A percentile compares a stretch with the other conserved stretches of the same genome.
phyloP scores from a whole-genome alignment of 2,113 vertebrate species.

The Crotalus horridus region DNA sequence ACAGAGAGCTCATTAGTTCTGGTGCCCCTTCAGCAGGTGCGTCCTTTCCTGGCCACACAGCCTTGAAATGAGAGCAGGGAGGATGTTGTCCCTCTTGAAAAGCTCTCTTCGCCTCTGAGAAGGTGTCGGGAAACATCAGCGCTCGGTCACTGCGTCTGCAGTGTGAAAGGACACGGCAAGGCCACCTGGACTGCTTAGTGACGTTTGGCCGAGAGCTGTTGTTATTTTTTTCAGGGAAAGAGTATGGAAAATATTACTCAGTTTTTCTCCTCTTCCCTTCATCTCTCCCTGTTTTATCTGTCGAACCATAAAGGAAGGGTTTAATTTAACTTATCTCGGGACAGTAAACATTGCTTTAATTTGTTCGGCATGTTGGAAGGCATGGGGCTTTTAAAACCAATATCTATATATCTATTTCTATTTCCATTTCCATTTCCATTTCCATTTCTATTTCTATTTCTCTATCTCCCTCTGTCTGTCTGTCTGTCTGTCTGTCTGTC shows the following conservation, averaged over 20 bases:
- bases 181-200: slow-evolving; percentile 20
- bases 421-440: too few relatives aligned
- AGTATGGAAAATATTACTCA: slow-evolving; percentile 3
- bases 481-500: too few relatives aligned
- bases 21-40: background rate
- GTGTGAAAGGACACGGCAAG: slow-evolving; percentile 30
- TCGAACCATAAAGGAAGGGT: too few relatives aligned
- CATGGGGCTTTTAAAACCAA: too few relatives aligned
- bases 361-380: too few relatives aligned
- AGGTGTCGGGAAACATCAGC: background rate
- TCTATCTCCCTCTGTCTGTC: too few relatives aligned
- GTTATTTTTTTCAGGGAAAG: slow-evolving; percentile 1
- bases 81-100: slow-evolving; percentile 52
- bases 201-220: background rate
- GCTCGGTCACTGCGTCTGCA: slow-evolving; percentile 38
- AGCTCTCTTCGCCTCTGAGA: slow-evolving; percentile 18
- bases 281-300: slow-evolving; percentile 6
- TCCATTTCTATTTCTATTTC: too few relatives aligned
- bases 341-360: too few relatives aligned
- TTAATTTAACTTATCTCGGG: too few relatives aligned
- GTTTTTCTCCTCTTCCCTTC: slow-evolving; percentile 3
- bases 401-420: too few relatives aligned
- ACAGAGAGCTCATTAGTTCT: slow-evolving; percentile 20
- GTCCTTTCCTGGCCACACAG: background rate
- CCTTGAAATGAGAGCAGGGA: slow-evolving; percentile 55